Base-by-base conservation (phyloP, 2,888 invertebrate genomes). In the Rhagonycha fulva region DNA sequence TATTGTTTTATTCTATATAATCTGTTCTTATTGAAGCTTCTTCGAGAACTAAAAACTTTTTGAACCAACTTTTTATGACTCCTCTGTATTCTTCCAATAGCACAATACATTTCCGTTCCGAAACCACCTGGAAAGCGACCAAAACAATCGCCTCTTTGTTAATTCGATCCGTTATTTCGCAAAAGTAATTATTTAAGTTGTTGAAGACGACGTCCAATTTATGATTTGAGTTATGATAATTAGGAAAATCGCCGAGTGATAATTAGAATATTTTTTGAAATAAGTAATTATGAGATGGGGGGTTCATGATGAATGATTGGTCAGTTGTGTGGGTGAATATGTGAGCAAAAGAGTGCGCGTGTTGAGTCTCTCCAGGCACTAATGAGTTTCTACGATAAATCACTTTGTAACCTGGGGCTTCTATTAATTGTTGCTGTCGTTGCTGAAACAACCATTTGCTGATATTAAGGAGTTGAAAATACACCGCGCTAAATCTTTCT, bases 301-400 rank as follows among this genome's bases (percentile, higher is more conserved):
- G 63, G 26, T 78, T 74, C 71, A 79, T 82, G 82, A 83, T 83
- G 82, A 82, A 83, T 83, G 81, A 81, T 76, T 68, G 77, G 76
- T 62, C 74, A 68, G 68, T 73, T 71, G 71, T 70, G 82, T 81
- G 81, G 82, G 79, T 80, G 83, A 79, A 78, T 70, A 80, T 75
- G 78, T 77, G 74, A 79, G 81, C 77, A 74, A 75, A 77, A 81
- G 47, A 47, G 79, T 79, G 70, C 79, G 80, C 82, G 82, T 83
- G 82, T 81, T 80, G 83, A 82, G 80, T 82, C 84, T 84, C 85
- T 84, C 82, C 84, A 77, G 84, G 84, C 84, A 80, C 84, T 85
- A 85, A 85, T 85, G 85, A 85, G 85, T 84, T 84, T 84, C 85
- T 84, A 84, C 84, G 82, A 85, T 85, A 85, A 84, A 85, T 85